Evolutionary conservation across 2,797 vertebrate genomes (phyloP).

Genomic region (Manis javanica): DNA sequence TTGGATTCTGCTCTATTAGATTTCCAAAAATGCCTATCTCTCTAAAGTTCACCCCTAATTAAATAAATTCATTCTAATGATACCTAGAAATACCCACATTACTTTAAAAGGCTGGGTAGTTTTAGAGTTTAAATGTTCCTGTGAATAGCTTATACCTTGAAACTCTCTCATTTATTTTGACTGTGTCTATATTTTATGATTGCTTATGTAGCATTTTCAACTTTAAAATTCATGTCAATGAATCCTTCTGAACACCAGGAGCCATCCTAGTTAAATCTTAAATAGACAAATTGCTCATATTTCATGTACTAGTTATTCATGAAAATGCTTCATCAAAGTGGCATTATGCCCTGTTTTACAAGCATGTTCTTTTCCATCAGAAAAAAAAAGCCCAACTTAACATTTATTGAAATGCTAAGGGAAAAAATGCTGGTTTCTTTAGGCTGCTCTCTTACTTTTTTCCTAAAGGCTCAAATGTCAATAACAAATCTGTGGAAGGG

Average conservation of each 20-base stretch:
- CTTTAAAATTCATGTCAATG: conserved; percentile 78
- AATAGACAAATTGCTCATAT: conserved; percentile 77
- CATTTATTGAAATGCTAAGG: neutral
- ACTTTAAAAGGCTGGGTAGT: neutral
- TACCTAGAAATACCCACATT: neutral
- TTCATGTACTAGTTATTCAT: conserved; percentile 69
- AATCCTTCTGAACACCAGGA: conserved; percentile 66
- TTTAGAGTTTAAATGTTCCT: neutral
- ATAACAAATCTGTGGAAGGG: neutral
- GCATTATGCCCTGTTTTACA: conserved; percentile 69
- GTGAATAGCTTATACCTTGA: conserved; percentile 36
- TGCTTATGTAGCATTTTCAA: conserved; percentile 73
- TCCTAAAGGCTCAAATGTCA: neutral
- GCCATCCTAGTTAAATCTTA: conserved; percentile 68
- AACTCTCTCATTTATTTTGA: conserved; percentile 65
- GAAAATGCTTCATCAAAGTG: conserved; percentile 69
- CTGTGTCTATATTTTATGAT: conserved; percentile 63
- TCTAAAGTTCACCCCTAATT: conserved; percentile 38
- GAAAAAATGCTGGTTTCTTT: neutral
- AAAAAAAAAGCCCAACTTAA: neutral
- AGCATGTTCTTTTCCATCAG: conserved; percentile 20
- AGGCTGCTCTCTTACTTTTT: neutral
- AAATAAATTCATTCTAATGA: conserved; percentile 34
- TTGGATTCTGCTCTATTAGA: neutral
- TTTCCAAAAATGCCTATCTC: conserved; percentile 1